These are phyloP conservation scores for Danaus chrysippus DNA, from an alignment of 2,888 invertebrate genomes.

Conservation along the genomic window DNA sequence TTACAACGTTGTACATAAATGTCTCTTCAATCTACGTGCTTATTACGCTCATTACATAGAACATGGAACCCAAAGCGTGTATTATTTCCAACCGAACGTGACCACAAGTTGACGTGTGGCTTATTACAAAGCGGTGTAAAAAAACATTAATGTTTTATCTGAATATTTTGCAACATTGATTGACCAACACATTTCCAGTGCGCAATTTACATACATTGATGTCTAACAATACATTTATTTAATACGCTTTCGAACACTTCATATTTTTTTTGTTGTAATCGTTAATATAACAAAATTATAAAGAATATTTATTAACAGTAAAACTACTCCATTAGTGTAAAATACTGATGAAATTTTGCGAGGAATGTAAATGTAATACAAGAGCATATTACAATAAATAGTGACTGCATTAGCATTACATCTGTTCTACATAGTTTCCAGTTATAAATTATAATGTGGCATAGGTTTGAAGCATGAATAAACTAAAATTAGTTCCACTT, in stretches of 20 bases:
- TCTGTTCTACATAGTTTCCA: background rate
- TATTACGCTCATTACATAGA: conserved; percentile 21
- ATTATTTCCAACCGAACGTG: conserved; percentile 23
- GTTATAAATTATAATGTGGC: conserved; percentile 1
- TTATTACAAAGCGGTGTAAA: conserved; percentile 33
- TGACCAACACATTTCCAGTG: conserved; percentile 52
- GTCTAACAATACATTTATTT: background rate
- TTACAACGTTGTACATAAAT: conserved; percentile 15
- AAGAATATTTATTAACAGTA: background rate
- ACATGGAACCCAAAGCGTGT: conserved; percentile 14
- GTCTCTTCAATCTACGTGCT: conserved; percentile 18
- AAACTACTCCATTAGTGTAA: background rate
- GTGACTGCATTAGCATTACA: background rate
- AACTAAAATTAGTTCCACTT: conserved; percentile 21
- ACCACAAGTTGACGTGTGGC: conserved; percentile 24
- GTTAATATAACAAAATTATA: background rate
- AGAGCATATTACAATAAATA: no score
- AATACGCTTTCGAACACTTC: background rate
- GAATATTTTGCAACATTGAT: conserved; percentile 45
- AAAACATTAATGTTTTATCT: conserved; percentile 45
- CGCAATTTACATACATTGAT: background rate
- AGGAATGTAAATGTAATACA: no score
- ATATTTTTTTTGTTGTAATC: background rate
- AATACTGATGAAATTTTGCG: background rate
- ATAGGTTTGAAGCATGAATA: conserved; percentile 5